phyloP scores from a whole-genome alignment of 2,888 invertebrate genomes.

The Conops quadrifasciatus region DNA sequence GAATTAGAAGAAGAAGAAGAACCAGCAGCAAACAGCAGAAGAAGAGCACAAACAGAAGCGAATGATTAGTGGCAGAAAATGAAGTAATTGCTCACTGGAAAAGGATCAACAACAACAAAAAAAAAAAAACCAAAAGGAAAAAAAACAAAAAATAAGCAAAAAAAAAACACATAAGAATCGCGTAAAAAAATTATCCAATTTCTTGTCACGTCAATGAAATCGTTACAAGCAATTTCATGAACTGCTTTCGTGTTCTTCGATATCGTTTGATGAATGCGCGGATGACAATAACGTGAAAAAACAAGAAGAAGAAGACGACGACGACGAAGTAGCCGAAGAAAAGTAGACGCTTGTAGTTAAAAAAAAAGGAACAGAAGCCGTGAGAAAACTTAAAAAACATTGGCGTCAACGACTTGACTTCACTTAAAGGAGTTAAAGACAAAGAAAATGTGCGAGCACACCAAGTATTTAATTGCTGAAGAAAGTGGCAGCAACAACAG shows the following conservation, averaged over 20 bases:
- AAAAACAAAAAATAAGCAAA: too few species aligned
- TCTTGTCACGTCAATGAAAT: too few species aligned
- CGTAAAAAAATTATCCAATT: too few species aligned
- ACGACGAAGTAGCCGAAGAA: neutral
- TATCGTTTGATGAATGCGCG: too few species aligned
- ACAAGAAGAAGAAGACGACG: neutral
- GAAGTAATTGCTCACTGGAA: neutral
- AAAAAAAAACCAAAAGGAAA: too few species aligned
- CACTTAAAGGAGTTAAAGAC: neutral
- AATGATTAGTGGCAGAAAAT: neutral
- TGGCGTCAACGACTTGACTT: neutral
- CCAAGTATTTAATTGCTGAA: conserved; percentile 5
- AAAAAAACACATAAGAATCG: too few species aligned
- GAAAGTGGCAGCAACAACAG: neutral
- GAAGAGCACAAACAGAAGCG: neutral
- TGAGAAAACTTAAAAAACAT: conserved; percentile 9
- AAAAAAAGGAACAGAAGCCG: neutral
- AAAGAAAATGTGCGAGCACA: neutral
- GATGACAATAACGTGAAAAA: too few species aligned
- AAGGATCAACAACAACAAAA: neutral
- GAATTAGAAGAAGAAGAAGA: neutral
- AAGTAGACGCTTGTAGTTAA: neutral
- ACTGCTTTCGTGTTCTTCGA: too few species aligned
- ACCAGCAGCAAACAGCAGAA: neutral
- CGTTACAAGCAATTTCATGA: too few species aligned